Percentiles rank a stretch among this genome's conserved stretches.
Conservation (phyloP, 2,888 invertebrate species). For the Scaptomyza reducta region DNA sequence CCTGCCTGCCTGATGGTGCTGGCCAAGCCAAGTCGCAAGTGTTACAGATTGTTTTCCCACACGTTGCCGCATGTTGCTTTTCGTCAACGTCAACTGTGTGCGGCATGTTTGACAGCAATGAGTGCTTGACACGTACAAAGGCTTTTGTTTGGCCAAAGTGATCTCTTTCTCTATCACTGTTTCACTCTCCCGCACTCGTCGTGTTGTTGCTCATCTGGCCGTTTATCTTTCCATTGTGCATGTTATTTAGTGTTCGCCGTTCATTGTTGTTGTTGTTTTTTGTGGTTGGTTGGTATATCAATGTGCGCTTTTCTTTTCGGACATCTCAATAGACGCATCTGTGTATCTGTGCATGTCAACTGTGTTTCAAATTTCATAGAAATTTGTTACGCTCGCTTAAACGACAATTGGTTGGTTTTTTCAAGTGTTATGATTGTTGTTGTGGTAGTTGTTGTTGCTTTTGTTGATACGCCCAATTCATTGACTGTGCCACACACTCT, state of each 20-base stretch:
- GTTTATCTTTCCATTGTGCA: conserved; percentile 77
- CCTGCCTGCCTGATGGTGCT: conserved; percentile 14
- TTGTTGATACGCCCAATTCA: conserved; percentile 69
- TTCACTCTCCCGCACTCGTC: conserved; percentile 13
- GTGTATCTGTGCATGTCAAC: conserved; percentile 34
- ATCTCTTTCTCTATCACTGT: conserved; percentile 27
- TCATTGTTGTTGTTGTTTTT: conserved; percentile 28
- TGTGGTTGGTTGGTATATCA: conserved; percentile 32
- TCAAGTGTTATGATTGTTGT: conserved; percentile 26
- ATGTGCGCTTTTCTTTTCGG: conserved; percentile 46
- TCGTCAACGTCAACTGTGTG: conserved; percentile 71
- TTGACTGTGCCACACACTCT: conserved; percentile 51
- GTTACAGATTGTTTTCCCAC: conserved; percentile 75
- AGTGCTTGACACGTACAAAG: conserved; percentile 77
- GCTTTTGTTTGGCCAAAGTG: conserved; percentile 69
- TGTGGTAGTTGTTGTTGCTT: conserved; percentile 21
- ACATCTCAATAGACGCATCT: conserved; percentile 36
- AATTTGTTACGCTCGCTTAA: conserved; percentile 72
- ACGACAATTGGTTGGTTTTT: conserved; percentile 64
- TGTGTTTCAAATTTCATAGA: conserved; percentile 63
- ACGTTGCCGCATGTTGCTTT: conserved; percentile 61
- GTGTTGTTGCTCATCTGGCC: conserved; percentile 66
- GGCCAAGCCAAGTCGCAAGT: conserved; percentile 59
- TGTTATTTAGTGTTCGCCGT: conserved; percentile 66
- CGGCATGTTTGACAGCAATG: conserved; percentile 76